phyloP scores from a whole-genome alignment of 1,140 invertebrate species.

The Formica exsecta region DNA sequence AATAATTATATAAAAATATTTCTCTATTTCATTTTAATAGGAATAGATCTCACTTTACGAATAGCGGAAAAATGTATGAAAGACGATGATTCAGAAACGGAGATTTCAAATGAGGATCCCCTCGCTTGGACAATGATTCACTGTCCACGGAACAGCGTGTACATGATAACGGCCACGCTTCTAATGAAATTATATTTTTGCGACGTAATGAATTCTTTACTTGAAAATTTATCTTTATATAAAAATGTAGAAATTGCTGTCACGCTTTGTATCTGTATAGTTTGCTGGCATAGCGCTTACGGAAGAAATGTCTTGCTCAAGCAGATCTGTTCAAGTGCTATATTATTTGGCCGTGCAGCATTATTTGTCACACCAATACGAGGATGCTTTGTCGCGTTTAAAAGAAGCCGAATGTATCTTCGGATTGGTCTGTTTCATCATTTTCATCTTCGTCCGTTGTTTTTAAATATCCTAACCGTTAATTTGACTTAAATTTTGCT shows the following conservation, averaged over 20 bases:
- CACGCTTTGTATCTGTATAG: conserved; percentile 44
- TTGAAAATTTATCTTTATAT: neutral
- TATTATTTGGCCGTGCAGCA: conserved; percentile 76
- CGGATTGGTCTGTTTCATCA: conserved; percentile 68
- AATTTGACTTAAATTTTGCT: neutral
- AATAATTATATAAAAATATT: neutral
- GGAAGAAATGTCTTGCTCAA: conserved; percentile 67
- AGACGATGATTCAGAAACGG: conserved; percentile 55
- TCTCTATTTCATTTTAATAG: conserved; percentile 49
- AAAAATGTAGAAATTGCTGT: neutral
- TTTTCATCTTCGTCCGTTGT: neutral
- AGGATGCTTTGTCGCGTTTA: conserved; percentile 71
- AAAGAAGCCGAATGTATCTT: conserved; percentile 69
- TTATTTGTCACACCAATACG: conserved; percentile 72
- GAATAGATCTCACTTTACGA: conserved; percentile 71
- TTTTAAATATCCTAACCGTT: neutral
- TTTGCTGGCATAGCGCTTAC: conserved; percentile 75
- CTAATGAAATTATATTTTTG: conserved; percentile 74
- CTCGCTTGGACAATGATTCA: conserved; percentile 71
- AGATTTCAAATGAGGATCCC: conserved; percentile 64
- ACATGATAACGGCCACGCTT: conserved; percentile 63
- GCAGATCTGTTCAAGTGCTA: conserved; percentile 64
- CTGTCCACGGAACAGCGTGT: conserved; percentile 62
- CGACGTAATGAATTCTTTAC: conserved; percentile 64
- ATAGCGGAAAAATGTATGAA: conserved; percentile 75